Conservation (phyloP, 2,797 vertebrate genomes). For the Neosilurus hyrtlii region DNA sequence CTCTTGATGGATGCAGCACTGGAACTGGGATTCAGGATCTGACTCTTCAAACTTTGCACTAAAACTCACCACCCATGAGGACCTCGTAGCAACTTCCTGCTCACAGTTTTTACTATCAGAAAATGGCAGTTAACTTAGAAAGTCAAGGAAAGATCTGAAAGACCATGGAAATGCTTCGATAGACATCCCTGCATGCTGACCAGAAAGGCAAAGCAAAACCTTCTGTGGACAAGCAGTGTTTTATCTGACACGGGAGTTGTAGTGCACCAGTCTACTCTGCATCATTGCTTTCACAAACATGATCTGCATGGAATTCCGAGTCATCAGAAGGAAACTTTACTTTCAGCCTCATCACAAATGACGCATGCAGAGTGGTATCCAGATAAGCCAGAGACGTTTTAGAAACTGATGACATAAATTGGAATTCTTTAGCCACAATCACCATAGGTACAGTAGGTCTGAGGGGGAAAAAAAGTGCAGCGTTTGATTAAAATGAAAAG, state of each 20-base stretch:
- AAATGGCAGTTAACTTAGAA: not conserved
- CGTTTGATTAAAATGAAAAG: not conserved
- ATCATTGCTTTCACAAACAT: not conserved
- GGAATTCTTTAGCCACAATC: not conserved
- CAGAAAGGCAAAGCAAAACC: not conserved
- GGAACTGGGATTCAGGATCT: no score
- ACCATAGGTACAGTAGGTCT: not conserved
- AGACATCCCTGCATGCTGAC: no score
- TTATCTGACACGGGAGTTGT: not conserved
- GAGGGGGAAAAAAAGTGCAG: not conserved
- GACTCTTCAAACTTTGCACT: not conserved
- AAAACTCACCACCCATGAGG: not conserved
- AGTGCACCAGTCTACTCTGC: not conserved
- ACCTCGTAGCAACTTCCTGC: not conserved
- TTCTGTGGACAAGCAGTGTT: not conserved
- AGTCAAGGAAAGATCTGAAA: not conserved
- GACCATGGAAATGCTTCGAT: not conserved
- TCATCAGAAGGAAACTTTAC: not conserved
- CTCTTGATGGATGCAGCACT: no score
- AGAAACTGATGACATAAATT: not conserved
- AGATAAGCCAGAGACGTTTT: not conserved
- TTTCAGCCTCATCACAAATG: not conserved
- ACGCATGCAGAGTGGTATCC: not conserved
- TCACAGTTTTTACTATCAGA: not conserved
- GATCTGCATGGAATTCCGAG: conserved; percentile 2